Evolutionary conservation across 2,797 vertebrate species (phyloP).

Genomic region (Pachyuromys duprasi): DNA sequence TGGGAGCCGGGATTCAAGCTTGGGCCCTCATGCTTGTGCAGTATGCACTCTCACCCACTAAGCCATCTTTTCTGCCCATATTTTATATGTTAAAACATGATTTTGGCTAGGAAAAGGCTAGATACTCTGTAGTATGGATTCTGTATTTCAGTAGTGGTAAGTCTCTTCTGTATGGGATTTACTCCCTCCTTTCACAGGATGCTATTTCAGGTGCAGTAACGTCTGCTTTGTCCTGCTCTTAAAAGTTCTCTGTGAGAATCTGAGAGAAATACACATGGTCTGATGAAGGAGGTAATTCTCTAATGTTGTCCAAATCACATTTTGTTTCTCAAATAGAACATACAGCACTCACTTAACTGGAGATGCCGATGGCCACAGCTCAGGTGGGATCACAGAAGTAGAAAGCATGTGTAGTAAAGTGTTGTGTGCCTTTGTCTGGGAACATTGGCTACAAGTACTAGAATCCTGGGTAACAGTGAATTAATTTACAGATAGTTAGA

Average conservation of each 20-base stretch:
- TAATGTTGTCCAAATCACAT: background rate
- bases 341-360: background rate
- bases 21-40: background rate
- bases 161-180: slow-evolving; percentile 16
- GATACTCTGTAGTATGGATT: background rate
- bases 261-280: background rate
- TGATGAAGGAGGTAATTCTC: background rate
- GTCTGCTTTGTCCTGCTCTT: background rate
- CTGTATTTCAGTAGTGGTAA: slow-evolving; percentile 34
- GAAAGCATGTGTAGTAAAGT: background rate
- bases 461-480: background rate
- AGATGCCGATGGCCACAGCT: background rate
- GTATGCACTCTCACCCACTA: background rate
- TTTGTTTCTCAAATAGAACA: background rate
- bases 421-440: background rate
- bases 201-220: slow-evolving; percentile 6
- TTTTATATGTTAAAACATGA: background rate
- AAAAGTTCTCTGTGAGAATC: background rate
- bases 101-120: background rate
- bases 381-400: background rate
- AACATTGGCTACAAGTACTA: background rate
- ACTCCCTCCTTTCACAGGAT: background rate
- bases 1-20: background rate
- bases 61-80: background rate
- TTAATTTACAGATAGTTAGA: background rate